Percentiles rank a stretch among this genome's conserved stretches.
Evolutionary conservation across 2,888 invertebrate genomes (phyloP).

Genomic region (Elegia similella): DNA sequence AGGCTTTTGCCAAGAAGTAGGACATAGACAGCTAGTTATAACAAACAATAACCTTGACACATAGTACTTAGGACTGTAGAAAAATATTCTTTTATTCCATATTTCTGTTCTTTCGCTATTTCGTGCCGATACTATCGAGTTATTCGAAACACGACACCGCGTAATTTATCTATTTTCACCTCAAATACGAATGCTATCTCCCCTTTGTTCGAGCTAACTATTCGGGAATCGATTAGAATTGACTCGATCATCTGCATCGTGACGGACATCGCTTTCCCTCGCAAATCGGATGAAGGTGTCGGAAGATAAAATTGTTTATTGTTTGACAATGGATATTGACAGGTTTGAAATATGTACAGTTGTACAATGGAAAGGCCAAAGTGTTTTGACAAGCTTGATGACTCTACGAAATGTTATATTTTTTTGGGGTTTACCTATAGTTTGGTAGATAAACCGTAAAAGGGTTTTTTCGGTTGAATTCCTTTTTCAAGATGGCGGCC

Average conservation of each 20-base stretch:
- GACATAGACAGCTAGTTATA: no score
- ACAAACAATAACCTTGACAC: no score
- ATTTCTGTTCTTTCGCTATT: neutral
- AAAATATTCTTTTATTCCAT: no score
- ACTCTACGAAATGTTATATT: no score
- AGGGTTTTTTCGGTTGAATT: no score
- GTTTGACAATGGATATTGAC: neutral
- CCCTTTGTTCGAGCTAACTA: constrained; percentile 21
- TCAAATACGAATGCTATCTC: constrained; percentile 20
- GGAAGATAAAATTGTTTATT: neutral
- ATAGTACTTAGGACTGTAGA: no score
- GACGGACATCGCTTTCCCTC: constrained; percentile 20
- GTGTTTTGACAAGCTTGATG: no score
- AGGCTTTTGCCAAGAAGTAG: no score
- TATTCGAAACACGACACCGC: constrained; percentile 18
- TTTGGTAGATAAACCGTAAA: no score
- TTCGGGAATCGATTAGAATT: constrained; percentile 19
- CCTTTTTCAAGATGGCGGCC: no score
- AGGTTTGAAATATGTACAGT: neutral
- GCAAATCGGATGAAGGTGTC: neutral
- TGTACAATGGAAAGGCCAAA: neutral
- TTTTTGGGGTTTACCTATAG: no score
- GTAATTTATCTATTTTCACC: constrained; percentile 26
- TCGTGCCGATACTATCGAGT: constrained; percentile 6
- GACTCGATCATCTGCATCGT: constrained; percentile 15